Percentiles rank a stretch among this genome's conserved stretches.
These are phyloP conservation scores for Conopomorpha cramerella DNA, from an alignment of 1,140 invertebrate genomes.

Conservation along the genomic window DNA sequence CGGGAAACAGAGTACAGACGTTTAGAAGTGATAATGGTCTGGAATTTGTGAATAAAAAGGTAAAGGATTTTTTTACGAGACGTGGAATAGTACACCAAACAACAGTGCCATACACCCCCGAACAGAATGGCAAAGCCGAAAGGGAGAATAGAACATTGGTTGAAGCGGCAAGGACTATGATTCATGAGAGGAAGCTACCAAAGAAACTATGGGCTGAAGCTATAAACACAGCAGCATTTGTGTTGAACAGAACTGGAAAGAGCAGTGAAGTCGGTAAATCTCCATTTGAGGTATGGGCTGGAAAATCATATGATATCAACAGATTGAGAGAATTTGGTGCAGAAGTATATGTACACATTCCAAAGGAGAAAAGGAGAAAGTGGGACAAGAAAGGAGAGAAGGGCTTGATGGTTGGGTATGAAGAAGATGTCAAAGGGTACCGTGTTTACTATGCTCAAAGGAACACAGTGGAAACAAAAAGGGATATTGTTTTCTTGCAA, in stretches of 20 bases:
- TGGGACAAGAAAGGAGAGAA: slow-evolving; percentile 17
- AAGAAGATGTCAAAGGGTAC: slow-evolving; percentile 9
- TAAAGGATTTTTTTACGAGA: slow-evolving; percentile 14
- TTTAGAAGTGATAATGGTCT: slow-evolving; percentile 43
- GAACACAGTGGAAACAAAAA: too few species aligned
- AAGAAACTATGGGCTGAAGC: slow-evolving; percentile 39
- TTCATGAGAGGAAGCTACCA: slow-evolving; percentile 12
- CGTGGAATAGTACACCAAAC: slow-evolving; percentile 27
- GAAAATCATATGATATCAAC: slow-evolving; percentile 12
- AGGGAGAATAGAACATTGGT: slow-evolving; percentile 35
- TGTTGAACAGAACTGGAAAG: slow-evolving; percentile 28
- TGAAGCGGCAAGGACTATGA: slow-evolving; percentile 36
- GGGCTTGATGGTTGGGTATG: too few species aligned
- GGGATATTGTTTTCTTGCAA: too few species aligned
- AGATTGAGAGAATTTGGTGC: slow-evolving; percentile 23
- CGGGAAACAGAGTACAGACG: slow-evolving; percentile 16
- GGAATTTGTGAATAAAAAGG: slow-evolving; percentile 31
- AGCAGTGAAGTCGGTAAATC: slow-evolving; percentile 17
- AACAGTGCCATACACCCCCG: slow-evolving; percentile 33
- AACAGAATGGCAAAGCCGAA: slow-evolving; percentile 53
- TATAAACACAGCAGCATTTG: slow-evolving; percentile 23
- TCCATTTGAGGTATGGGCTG: slow-evolving; percentile 28
- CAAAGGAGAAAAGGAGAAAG: slow-evolving; percentile 22
- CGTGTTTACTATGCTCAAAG: too few species aligned
- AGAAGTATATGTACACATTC: slow-evolving; percentile 22